Percentiles rank a stretch among this genome's conserved stretches.
Evolutionary conservation across 2,113 vertebrate species (phyloP).

Genomic region (Odocoileus hemionus): DNA sequence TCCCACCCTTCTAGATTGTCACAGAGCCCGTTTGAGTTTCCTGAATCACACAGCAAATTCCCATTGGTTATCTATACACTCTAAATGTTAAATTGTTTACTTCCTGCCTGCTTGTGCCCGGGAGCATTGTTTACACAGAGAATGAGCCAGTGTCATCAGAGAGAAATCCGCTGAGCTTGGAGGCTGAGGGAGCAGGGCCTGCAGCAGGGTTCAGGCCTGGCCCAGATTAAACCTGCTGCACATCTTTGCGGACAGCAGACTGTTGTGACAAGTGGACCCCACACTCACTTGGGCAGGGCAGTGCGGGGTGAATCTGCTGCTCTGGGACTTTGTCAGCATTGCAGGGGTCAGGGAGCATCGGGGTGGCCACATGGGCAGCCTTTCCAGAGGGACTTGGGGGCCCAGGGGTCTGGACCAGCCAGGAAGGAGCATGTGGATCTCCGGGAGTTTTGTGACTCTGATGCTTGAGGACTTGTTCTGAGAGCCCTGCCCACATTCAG

Average conservation of each 20-base stretch:
- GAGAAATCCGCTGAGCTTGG: background rate
- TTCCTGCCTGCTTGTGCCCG: background rate
- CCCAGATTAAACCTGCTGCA: background rate
- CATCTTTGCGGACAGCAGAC: too few species aligned
- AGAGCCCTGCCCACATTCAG: accelerated
- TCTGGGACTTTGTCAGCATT: background rate
- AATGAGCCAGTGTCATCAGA: background rate
- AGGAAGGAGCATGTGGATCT: accelerated
- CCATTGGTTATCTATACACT: background rate
- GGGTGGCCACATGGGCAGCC: background rate
- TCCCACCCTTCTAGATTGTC: background rate
- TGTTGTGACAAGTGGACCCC: accelerated
- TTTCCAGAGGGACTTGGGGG: background rate
- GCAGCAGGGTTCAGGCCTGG: background rate
- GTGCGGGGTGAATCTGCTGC: background rate
- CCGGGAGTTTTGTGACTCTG: background rate
- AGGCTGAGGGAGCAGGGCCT: background rate
- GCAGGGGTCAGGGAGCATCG: accelerated
- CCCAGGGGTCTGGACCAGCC: accelerated
- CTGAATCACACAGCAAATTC: background rate
- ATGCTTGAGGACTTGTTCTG: accelerated
- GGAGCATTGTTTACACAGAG: background rate
- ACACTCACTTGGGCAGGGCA: background rate
- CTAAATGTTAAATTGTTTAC: background rate
- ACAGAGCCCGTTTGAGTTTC: background rate